Percentiles rank a stretch among this genome's conserved stretches.
Evolutionary conservation across 2,888 invertebrate species (phyloP).

Genomic region (Hipparchia sbordonii): DNA sequence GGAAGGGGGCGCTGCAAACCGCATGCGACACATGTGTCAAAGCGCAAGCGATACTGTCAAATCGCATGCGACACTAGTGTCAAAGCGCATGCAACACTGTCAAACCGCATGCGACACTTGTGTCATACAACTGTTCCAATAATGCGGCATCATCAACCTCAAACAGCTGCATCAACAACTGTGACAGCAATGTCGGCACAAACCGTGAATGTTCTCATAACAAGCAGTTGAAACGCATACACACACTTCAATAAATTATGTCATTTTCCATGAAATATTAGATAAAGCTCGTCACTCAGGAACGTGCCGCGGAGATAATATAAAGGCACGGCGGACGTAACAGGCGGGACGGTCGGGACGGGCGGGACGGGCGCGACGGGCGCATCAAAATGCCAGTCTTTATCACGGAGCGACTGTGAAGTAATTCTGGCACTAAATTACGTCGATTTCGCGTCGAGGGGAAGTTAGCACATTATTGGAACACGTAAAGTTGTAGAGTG

Average conservation of each 20-base stretch:
- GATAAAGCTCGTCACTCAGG: slow-evolving; percentile 13
- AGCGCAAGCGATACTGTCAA: too few relatives aligned
- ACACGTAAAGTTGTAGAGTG: neutral
- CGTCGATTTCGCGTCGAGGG: neutral
- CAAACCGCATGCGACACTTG: too few relatives aligned
- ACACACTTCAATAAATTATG: neutral
- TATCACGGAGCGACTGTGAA: neutral
- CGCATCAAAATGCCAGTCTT: neutral
- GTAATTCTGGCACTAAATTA: neutral
- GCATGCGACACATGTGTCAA: too few relatives aligned
- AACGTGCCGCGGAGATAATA: neutral
- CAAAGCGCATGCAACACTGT: too few relatives aligned
- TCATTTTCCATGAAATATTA: slow-evolving; percentile 2
- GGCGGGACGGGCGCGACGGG: neutral
- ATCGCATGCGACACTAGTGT: too few relatives aligned
- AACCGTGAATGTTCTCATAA: too few relatives aligned
- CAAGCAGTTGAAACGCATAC: too few relatives aligned
- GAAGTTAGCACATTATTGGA: slow-evolving; percentile 4
- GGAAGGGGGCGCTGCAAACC: too few relatives aligned
- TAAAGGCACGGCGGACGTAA: neutral
- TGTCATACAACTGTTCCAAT: too few relatives aligned
- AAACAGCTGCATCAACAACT: too few relatives aligned
- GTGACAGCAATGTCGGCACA: too few relatives aligned
- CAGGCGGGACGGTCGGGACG: neutral
- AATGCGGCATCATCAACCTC: too few relatives aligned